A percentile compares a stretch with the other conserved stretches of the same genome.
Evolutionary conservation across 2,113 vertebrate genomes (phyloP).

Genomic region (Carettochelys insculpta): DNA sequence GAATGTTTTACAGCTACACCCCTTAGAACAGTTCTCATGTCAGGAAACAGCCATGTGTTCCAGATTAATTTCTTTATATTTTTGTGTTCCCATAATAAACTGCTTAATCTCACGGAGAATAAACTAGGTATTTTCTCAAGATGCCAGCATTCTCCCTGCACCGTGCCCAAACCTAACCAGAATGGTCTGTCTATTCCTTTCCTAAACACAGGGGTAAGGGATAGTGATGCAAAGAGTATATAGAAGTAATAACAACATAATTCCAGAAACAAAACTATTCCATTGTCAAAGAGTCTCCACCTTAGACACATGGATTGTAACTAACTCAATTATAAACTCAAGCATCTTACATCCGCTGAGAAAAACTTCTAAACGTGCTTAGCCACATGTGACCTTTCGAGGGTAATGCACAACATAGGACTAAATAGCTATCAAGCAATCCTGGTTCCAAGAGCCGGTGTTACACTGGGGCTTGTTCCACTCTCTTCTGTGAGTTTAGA

Average conservation of each 20-base stretch:
- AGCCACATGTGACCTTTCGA: conserved; percentile 64
- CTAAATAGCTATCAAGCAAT: conserved; percentile 54
- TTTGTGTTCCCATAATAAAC: not conserved
- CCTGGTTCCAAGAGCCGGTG: conserved; percentile 51
- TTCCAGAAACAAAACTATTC: conserved; percentile 55
- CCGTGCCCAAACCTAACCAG: conserved; percentile 50
- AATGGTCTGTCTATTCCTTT: conserved; percentile 50
- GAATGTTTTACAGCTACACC: not conserved
- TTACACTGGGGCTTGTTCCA: conserved; percentile 18
- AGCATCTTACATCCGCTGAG: conserved; percentile 57
- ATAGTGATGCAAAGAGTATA: conserved; percentile 36
- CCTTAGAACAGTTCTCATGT: fast-evolving
- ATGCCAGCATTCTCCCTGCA: conserved; percentile 30
- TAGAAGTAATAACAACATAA: conserved; percentile 40
- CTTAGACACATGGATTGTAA: conserved; percentile 61
- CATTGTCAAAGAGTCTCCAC: conserved; percentile 44
- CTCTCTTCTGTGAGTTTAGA: not conserved
- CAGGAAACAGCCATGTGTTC: not conserved
- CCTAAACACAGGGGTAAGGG: conserved; percentile 43
- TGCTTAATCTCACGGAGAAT: not conserved
- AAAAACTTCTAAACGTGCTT: conserved; percentile 61
- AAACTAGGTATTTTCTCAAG: not conserved
- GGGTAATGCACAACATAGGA: conserved; percentile 67
- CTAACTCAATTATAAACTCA: not conserved
- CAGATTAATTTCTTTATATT: conserved; percentile 16